A percentile compares a stretch with the other conserved stretches of the same genome.
Conservation (phyloP, 1,140 invertebrate species). For the Pteromalus puparum region DNA sequence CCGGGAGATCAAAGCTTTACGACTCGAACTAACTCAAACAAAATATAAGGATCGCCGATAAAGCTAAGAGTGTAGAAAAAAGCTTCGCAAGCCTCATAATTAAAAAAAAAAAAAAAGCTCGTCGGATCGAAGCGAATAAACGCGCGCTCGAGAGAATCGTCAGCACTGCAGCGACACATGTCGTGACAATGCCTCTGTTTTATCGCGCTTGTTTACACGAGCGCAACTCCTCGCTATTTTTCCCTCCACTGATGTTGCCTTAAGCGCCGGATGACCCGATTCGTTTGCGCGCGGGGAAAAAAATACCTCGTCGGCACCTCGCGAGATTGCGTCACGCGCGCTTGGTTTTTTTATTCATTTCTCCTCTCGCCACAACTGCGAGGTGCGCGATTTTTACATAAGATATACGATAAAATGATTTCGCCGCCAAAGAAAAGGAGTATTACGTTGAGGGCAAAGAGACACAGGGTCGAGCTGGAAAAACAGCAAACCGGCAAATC, state of each 20-base stretch:
- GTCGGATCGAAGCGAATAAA: constrained; percentile 30
- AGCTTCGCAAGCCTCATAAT: neutral
- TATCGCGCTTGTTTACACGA: constrained; percentile 48
- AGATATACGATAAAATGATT: neutral
- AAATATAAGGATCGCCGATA: no score
- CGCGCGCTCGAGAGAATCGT: neutral
- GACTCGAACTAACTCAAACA: neutral
- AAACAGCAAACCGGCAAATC: neutral
- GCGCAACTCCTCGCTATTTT: neutral
- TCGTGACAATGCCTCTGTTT: constrained; percentile 40
- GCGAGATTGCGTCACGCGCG: neutral
- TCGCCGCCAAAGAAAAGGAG: neutral
- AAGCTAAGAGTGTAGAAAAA: neutral
- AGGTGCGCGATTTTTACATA: no score
- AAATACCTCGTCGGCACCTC: neutral
- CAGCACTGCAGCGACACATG: constrained; percentile 15
- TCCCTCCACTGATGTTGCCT: constrained; percentile 13
- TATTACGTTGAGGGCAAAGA: neutral
- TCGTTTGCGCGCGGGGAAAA: neutral
- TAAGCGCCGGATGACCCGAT: constrained; percentile 34
- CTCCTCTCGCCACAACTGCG: neutral
- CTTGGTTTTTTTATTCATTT: neutral
- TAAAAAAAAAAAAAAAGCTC: constrained; percentile 18
- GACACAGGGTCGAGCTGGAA: neutral
- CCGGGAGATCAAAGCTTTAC: neutral